A percentile compares a stretch with the other conserved stretches of the same genome.
Conservation (phyloP, 2,888 invertebrate species). For the Brassicogethes aeneus region DNA sequence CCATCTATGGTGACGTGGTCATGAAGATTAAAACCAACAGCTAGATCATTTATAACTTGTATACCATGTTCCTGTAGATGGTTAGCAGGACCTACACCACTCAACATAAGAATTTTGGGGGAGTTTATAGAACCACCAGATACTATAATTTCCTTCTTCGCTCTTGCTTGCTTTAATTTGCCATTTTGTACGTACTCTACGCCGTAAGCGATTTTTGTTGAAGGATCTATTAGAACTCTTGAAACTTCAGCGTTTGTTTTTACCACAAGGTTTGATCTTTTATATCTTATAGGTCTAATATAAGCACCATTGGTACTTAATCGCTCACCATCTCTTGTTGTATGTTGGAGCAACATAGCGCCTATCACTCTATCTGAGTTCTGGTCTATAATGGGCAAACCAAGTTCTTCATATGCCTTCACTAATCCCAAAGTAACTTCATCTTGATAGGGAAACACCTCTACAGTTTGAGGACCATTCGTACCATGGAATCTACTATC, state of each 20-base stretch:
- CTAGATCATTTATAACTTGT: slow-evolving; percentile 51
- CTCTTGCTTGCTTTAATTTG: slow-evolving; percentile 40
- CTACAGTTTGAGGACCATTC: slow-evolving; percentile 56
- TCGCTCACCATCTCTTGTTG: slow-evolving; percentile 50
- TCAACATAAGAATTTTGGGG: slow-evolving; percentile 55
- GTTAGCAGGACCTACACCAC: slow-evolving; percentile 55
- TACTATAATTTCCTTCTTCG: slow-evolving; percentile 53
- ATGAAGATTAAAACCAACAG: slow-evolving; percentile 66
- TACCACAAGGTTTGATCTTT: slow-evolving; percentile 45
- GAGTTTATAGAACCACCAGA: slow-evolving; percentile 54
- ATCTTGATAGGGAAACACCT: slow-evolving; percentile 55
- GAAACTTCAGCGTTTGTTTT: slow-evolving; percentile 46
- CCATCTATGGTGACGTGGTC: slow-evolving; percentile 63
- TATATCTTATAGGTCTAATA: slow-evolving; percentile 54
- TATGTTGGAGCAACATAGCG: slow-evolving; percentile 54
- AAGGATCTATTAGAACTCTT: slow-evolving; percentile 49
- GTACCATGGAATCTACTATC: slow-evolving; percentile 50
- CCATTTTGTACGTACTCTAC: slow-evolving; percentile 46
- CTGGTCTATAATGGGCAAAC: slow-evolving; percentile 50
- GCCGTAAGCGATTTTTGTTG: slow-evolving; percentile 44
- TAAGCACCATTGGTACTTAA: slow-evolving; percentile 56
- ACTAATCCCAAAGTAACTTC: slow-evolving; percentile 48
- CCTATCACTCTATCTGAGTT: slow-evolving; percentile 52
- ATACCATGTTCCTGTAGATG: slow-evolving; percentile 46
- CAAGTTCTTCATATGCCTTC: slow-evolving; percentile 53